A percentile compares a stretch with the other conserved stretches of the same genome.
Evolutionary conservation across 1,140 invertebrate genomes (phyloP).

Genomic region (Heliconius melpomene): DNA sequence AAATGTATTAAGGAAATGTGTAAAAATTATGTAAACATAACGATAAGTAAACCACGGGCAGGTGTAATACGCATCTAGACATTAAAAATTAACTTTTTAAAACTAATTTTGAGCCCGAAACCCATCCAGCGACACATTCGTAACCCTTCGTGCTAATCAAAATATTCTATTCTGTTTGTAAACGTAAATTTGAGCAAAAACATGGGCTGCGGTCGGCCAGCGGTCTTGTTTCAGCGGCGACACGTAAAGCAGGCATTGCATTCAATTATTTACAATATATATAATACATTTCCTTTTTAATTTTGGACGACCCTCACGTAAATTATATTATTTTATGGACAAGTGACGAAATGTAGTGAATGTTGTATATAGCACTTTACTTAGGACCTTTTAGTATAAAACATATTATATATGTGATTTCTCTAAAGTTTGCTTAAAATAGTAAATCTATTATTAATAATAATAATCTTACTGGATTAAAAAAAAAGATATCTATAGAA

Average conservation of each 20-base stretch:
- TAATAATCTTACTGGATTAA: too few relatives aligned
- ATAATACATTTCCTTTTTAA: constrained; percentile 78
- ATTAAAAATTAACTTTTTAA: constrained; percentile 34
- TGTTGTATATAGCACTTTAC: not conserved
- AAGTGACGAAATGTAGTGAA: not conserved
- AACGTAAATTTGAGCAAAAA: constrained; percentile 60
- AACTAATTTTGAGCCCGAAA: constrained; percentile 42
- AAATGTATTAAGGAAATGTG: not conserved
- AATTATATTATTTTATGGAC: constrained; percentile 3
- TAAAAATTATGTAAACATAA: constrained; percentile 7
- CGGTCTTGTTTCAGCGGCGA: constrained; percentile 36
- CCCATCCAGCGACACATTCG: constrained; percentile 41
- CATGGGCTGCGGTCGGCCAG: constrained; percentile 55
- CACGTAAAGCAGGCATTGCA: constrained; percentile 53
- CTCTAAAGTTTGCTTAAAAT: not conserved
- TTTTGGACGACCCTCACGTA: constrained; percentile 37
- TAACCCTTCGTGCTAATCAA: constrained; percentile 64
- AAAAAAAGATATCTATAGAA: not conserved
- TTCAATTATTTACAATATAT: constrained; percentile 72
- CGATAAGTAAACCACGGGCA: not conserved
- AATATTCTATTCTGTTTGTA: constrained; percentile 74
- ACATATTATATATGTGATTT: not conserved
- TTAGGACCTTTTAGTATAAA: not conserved
- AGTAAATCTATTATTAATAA: not conserved
- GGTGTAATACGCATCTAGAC: not conserved